Conservation (phyloP, 2,888 invertebrate species). For the Amphipyra berbera region DNA sequence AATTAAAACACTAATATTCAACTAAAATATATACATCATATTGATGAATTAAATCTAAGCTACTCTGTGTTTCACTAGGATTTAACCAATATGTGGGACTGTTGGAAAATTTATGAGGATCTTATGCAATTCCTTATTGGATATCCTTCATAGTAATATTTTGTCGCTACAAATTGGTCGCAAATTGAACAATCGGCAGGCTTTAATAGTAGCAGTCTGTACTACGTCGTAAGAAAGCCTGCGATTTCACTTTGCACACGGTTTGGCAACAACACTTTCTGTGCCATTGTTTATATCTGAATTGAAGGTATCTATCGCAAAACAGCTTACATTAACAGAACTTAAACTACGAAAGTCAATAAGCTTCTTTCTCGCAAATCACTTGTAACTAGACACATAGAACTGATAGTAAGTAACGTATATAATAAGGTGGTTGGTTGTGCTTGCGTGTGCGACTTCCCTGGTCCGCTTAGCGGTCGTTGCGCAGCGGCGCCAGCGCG, state of each 20-base stretch:
- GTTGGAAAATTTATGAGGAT: background rate
- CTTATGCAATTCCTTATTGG: background rate
- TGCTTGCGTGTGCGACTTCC: constrained; percentile 49
- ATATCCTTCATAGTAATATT: background rate
- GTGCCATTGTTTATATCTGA: constrained; percentile 11
- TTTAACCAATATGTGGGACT: constrained; percentile 7
- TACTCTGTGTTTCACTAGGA: background rate
- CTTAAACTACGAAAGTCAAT: constrained; percentile 49
- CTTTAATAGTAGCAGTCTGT: background rate
- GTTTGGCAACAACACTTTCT: constrained; percentile 5
- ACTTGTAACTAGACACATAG: constrained; percentile 37
- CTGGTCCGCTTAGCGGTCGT: constrained; percentile 69
- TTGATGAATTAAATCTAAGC: background rate
- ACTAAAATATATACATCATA: constrained; percentile 3
- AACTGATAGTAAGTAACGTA: constrained; percentile 17
- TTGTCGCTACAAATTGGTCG: constrained; percentile 11
- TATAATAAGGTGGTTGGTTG: constrained; percentile 21
- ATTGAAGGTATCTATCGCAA: constrained; percentile 29
- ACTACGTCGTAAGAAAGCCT: background rate
- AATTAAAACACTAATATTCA: constrained; percentile 4
- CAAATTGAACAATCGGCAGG: background rate
- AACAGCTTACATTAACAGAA: constrained; percentile 32
- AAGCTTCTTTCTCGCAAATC: constrained; percentile 47
- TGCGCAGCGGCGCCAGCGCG: constrained; percentile 80
- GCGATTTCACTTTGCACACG: background rate